phyloP scores from a whole-genome alignment of 2,888 invertebrate genomes.

The Dyspetes luteomarginatus region DNA sequence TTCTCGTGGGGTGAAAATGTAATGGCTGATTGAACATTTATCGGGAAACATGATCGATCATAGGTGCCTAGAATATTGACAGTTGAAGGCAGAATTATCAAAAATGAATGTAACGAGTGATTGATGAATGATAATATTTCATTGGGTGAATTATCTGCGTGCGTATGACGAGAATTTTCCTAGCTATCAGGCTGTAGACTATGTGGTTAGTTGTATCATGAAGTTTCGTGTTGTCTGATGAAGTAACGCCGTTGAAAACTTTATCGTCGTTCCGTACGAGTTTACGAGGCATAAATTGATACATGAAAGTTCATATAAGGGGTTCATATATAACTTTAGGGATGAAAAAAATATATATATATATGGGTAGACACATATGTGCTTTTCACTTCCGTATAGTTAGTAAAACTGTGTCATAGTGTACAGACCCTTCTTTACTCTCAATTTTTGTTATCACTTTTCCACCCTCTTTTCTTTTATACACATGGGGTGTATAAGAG shows the following conservation, averaged over 20 bases:
- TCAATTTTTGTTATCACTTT: neutral
- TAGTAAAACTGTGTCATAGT: conserved; percentile 13
- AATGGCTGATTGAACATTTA: neutral
- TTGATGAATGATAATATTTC: neutral
- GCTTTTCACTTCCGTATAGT: neutral
- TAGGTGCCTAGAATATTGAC: neutral
- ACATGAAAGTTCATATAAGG: neutral
- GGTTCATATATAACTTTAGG: neutral
- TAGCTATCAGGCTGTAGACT: neutral
- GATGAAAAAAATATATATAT: neutral
- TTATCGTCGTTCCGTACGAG: neutral
- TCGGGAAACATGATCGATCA: neutral
- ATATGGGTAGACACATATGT: neutral
- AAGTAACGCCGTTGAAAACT: neutral
- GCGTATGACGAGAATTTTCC: neutral
- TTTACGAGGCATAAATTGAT: neutral
- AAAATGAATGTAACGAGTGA: neutral
- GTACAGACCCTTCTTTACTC: conserved; percentile 20
- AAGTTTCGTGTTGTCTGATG: neutral
- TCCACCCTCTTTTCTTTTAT: neutral
- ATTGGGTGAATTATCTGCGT: neutral
- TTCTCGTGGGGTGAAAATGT: neutral
- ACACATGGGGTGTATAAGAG: neutral
- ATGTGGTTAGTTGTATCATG: conserved; percentile 7
- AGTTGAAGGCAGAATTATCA: neutral